Conservation (phyloP, 2,113 vertebrate species). For the Cygnus buccinator region DNA sequence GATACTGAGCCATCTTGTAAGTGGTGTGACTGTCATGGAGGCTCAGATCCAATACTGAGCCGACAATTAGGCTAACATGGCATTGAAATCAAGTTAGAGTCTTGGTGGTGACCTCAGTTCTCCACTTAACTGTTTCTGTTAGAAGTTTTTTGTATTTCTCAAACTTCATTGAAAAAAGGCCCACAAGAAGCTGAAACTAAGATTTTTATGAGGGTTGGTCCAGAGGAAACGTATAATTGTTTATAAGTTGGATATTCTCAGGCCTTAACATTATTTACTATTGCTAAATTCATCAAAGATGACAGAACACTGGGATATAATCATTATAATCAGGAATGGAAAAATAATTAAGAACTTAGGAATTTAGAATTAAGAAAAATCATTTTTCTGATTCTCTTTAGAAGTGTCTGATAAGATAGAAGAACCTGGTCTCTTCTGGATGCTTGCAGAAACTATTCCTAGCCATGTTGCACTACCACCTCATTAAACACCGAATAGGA, state of each 20-base stretch:
- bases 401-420: too few relatives aligned
- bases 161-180: background rate
- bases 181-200: background rate
- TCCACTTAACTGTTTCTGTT: background rate
- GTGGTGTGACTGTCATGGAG: background rate
- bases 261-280: background rate
- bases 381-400: background rate
- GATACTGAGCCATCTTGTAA: background rate
- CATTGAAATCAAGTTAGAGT: background rate
- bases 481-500: too few relatives aligned
- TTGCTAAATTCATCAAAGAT: background rate
- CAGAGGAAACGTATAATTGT: rapidly evolving
- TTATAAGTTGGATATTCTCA: background rate
- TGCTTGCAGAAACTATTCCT: too few relatives aligned
- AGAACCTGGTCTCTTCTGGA: too few relatives aligned
- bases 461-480: too few relatives aligned
- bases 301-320: background rate
- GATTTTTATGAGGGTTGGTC: background rate
- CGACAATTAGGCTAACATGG: rapidly evolving
- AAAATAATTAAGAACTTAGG: background rate
- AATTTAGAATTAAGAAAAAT: too few relatives aligned
- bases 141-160: background rate
- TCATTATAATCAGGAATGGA: background rate
- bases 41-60: background rate
- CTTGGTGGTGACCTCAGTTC: background rate